phyloP scores from a whole-genome alignment of 37 sponge, comb jelly and placozoan species.

The Beroe forskalii region DNA sequence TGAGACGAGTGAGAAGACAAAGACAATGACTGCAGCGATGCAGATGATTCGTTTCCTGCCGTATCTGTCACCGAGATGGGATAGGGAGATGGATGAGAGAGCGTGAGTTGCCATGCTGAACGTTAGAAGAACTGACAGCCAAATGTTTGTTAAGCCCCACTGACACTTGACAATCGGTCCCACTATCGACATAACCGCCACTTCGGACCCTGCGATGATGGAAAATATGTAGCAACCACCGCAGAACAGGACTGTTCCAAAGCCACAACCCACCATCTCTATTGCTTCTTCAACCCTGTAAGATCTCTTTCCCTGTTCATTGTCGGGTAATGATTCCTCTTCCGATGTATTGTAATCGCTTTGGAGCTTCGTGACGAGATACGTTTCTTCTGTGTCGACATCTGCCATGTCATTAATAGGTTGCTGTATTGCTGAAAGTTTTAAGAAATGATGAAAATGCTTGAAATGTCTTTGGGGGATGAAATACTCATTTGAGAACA shows the following conservation, averaged over 20 bases:
- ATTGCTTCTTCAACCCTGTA: not conserved
- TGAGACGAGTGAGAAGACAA: not conserved
- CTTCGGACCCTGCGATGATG: not conserved
- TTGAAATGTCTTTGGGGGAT: too few relatives aligned
- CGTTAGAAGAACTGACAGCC: not conserved
- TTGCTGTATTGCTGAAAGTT: too few relatives aligned
- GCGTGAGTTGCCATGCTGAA: conserved; percentile 7
- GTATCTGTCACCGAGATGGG: not conserved
- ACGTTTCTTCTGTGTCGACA: not conserved
- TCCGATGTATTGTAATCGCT: too few relatives aligned
- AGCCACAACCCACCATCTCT: not conserved
- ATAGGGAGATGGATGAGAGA: not conserved
- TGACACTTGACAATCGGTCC: not conserved
- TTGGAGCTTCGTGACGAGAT: not conserved
- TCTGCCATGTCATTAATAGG: not conserved
- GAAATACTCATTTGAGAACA: too few relatives aligned
- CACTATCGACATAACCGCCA: not conserved
- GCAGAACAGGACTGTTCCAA: not conserved
- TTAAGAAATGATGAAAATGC: too few relatives aligned
- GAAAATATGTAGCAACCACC: not conserved
- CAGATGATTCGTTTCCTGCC: not conserved
- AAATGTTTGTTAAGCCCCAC: not conserved
- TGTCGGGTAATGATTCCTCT: not conserved
- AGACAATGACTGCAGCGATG: not conserved
- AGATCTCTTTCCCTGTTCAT: not conserved